These are phyloP conservation scores for Masnerella sp. DNA, from an alignment of 2,888 invertebrate species.

Conservation along the genomic window DNA sequence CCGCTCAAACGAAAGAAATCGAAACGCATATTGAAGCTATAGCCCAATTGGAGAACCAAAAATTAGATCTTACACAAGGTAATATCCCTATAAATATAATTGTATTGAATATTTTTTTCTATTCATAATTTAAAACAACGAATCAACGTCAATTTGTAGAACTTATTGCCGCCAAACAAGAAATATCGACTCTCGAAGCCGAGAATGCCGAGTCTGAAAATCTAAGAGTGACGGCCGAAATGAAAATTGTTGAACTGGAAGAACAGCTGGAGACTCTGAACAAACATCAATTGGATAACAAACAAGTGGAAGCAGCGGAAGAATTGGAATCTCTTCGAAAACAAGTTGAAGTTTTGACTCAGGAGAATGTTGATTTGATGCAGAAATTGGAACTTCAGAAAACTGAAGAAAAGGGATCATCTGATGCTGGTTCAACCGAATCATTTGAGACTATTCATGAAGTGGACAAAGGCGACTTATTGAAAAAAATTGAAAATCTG, in stretches of 20 bases:
- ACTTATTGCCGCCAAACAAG: slow-evolving; percentile 80
- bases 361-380: slow-evolving; percentile 86
- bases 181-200: slow-evolving; percentile 81
- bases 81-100: slow-evolving; percentile 61
- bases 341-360: slow-evolving; percentile 80
- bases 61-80: slow-evolving; percentile 84
- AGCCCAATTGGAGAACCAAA: slow-evolving; percentile 83
- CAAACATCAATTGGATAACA: slow-evolving; percentile 77
- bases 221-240: slow-evolving; percentile 87
- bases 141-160: slow-evolving; percentile 64
- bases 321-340: slow-evolving; percentile 73
- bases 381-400: slow-evolving; percentile 87
- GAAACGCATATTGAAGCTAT: slow-evolving; percentile 81
- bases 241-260: slow-evolving; percentile 87
- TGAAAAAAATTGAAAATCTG: slow-evolving; percentile 68
- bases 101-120: no score
- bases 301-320: slow-evolving; percentile 79
- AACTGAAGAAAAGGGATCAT: slow-evolving; percentile 77
- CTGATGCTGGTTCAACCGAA: slow-evolving; percentile 70
- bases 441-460: slow-evolving; percentile 70
- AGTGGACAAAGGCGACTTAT: slow-evolving; percentile 64
- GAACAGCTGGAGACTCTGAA: slow-evolving; percentile 83
- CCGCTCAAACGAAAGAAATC: slow-evolving; percentile 73
- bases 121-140: no score
- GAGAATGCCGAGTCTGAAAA: slow-evolving; percentile 83